These are phyloP conservation scores for Drosophila oshimai DNA, from an alignment of 1,140 invertebrate species.

Conservation along the genomic window DNA sequence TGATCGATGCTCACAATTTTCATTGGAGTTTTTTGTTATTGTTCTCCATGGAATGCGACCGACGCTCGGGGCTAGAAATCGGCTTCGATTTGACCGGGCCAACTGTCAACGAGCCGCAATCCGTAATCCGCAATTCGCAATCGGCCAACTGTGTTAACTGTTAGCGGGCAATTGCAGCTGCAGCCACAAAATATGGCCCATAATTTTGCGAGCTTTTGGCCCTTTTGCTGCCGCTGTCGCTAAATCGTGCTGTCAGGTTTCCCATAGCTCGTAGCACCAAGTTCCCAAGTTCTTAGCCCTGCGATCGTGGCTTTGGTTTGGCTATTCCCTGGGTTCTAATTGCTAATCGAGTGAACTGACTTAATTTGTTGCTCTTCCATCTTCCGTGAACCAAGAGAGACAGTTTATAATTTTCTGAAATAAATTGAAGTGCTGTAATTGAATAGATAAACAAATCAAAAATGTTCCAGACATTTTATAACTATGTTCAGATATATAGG, in stretches of 20 bases:
- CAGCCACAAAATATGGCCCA: conserved; percentile 32
- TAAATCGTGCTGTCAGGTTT: conserved; percentile 43
- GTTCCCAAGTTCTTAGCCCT: conserved; percentile 22
- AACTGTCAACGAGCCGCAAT: conserved; percentile 58
- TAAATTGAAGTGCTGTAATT: no score
- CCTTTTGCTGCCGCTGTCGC: conserved; percentile 27
- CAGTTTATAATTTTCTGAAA: no score
- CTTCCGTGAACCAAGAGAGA: no score
- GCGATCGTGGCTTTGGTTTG: conserved; percentile 5
- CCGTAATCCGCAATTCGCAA: conserved; percentile 4
- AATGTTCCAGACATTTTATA: no score
- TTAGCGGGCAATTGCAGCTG: conserved; percentile 37
- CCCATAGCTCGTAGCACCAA: conserved; percentile 2
- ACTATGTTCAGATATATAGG: no score
- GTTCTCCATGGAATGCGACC: conserved; percentile 67
- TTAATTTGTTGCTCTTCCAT: not conserved
- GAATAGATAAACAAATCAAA: no score
- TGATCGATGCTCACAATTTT: conserved; percentile 68
- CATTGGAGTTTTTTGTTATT: conserved; percentile 42
- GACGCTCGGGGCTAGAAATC: conserved; percentile 48
- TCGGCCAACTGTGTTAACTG: conserved; percentile 29
- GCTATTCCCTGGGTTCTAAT: conserved; percentile 12
- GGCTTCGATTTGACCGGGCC: conserved; percentile 56
- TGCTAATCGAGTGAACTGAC: conserved; percentile 1
- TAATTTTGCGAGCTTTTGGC: conserved; percentile 21